phyloP scores from a whole-genome alignment of 2,888 invertebrate species.

The Orthosia gracilis region DNA sequence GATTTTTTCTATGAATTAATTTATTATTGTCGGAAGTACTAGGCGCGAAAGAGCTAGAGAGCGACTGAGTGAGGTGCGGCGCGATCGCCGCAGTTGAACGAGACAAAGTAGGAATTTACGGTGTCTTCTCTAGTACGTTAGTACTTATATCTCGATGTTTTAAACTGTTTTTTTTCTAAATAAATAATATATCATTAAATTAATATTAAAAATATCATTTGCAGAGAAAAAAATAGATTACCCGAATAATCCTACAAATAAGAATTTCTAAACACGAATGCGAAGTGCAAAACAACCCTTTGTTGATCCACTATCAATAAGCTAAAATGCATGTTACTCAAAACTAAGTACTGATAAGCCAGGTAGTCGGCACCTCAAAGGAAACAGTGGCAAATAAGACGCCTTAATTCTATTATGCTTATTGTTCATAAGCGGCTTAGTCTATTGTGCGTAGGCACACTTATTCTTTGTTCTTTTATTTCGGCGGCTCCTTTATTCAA shows the following conservation, averaged over 20 bases:
- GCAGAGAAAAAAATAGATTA: constrained; percentile 21
- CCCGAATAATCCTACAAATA: constrained; percentile 24
- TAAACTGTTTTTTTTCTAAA: no score
- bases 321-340: constrained; percentile 39
- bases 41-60: no score
- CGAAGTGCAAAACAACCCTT: constrained; percentile 37
- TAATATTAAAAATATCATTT: neutral
- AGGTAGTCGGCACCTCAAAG: constrained; percentile 77
- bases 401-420: constrained; percentile 81
- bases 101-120: no score
- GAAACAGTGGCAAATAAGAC: constrained; percentile 84
- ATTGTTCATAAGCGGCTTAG: constrained; percentile 78
- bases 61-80: no score
- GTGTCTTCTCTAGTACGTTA: no score
- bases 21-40: no score
- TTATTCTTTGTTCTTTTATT: constrained; percentile 75
- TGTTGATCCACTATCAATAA: constrained; percentile 34
- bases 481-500: constrained; percentile 74
- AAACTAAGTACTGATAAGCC: constrained; percentile 55
- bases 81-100: no score
- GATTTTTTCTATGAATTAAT: no score
- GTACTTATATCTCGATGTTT: no score
- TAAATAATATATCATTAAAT: no score
- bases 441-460: constrained; percentile 70
- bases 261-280: neutral